Evolutionary conservation across 2,888 invertebrate species (phyloP).

Genomic region (Acanthosoma haemorrhoidale): DNA sequence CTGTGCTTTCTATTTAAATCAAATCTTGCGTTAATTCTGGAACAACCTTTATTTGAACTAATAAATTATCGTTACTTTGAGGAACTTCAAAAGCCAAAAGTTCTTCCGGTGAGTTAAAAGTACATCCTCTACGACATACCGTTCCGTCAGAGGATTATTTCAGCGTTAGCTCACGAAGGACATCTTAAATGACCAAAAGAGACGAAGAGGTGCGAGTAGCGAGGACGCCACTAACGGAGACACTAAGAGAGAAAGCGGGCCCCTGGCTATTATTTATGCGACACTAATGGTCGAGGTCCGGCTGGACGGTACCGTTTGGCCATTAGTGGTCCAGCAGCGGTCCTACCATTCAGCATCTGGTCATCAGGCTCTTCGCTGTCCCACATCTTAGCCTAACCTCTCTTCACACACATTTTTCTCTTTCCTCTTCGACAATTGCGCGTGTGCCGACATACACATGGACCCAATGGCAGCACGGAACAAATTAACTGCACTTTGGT

Average conservation of each 20-base stretch:
- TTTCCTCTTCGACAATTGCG: not conserved
- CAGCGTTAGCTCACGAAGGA: not conserved
- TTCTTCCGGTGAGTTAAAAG: too few species aligned
- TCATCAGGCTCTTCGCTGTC: not conserved
- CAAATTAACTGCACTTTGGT: not conserved
- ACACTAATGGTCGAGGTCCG: not conserved
- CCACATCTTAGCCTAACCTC: not conserved
- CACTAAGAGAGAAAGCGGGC: too few species aligned
- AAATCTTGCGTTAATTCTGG: too few species aligned
- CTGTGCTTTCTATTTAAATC: too few species aligned
- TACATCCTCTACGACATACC: too few species aligned
- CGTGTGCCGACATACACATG: not conserved
- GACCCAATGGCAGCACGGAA: not conserved
- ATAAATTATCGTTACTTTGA: too few species aligned
- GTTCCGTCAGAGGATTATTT: too few species aligned
- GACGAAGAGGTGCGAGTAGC: not conserved
- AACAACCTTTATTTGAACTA: too few species aligned
- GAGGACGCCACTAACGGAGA: not conserved
- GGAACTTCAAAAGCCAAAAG: too few species aligned
- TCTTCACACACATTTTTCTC: too few species aligned
- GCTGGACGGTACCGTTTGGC: not conserved
- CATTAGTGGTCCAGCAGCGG: too few species aligned
- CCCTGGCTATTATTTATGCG: conserved; percentile 7
- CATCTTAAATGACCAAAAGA: not conserved
- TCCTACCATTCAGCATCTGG: too few species aligned